Conservation (phyloP, 2,797 vertebrate species). For the Catostomus latipinnis region DNA sequence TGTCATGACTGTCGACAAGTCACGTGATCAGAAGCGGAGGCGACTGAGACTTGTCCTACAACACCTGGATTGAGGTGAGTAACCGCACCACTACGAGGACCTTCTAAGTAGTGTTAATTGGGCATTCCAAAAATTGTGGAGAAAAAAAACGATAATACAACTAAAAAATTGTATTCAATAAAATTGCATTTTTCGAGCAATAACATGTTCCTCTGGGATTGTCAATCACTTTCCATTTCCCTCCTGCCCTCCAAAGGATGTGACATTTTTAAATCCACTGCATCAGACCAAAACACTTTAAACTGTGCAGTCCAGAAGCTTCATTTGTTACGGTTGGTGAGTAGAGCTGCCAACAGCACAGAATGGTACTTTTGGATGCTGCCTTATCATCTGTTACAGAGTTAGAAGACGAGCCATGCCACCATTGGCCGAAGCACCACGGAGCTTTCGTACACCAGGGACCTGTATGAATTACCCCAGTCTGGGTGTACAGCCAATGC, state of each 20-base stretch:
- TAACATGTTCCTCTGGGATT: too few species aligned
- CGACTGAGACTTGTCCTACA: too few species aligned
- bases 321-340: conserved; percentile 46
- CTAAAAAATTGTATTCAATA: too few species aligned
- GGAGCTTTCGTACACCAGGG: conserved; percentile 43
- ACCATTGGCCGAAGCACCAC: conserved; percentile 36
- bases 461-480: conserved; percentile 52
- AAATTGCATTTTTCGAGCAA: too few species aligned
- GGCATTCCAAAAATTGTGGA: too few species aligned
- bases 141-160: too few species aligned
- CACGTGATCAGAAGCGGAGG: too few species aligned
- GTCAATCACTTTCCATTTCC: conserved; percentile 7
- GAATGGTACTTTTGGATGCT: conserved; percentile 52
- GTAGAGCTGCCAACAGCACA: conserved; percentile 52
- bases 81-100: too few species aligned
- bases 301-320: conserved; percentile 15
- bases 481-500: conserved; percentile 38
- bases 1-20: too few species aligned
- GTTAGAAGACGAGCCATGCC: conserved; percentile 51
- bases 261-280: conserved; percentile 19
- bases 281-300: conserved; percentile 29
- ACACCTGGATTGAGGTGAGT: too few species aligned
- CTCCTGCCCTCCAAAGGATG: not conserved
- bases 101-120: too few species aligned
- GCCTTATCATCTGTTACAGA: conserved; percentile 52